Evolutionary conservation across 2,797 vertebrate genomes (phyloP), one percentile per base, ranked within the genome.

Genomic region (Alauda arvensis): DNA sequence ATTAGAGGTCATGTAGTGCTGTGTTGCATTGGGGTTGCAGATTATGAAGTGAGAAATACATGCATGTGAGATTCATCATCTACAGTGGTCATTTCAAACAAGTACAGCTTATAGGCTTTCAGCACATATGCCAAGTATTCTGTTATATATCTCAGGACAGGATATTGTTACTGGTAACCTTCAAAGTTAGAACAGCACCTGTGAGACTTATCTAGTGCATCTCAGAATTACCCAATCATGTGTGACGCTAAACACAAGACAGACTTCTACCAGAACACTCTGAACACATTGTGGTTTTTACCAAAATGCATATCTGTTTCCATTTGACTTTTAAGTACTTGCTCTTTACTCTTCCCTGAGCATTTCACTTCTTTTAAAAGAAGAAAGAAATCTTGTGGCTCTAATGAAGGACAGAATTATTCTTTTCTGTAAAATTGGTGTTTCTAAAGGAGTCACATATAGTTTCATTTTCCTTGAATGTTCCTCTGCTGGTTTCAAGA

Each of bases 211-310:
- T 97, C 96, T 96, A 87, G 60, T 93, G 74, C 86, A 96, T 94
- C 94, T 94, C 91, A 77, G 61, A 96, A 84, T 92, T 94, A 97
- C 96, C 98, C 98, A 98, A 98, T 99, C 98, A 96, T 92, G 88
- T 96, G 88, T 88, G 88, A 96, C 89, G 45, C 96, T 97, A 96
- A 96, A 94, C 94, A 96, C 94, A 96, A 93, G 96, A 83, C 94
- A 95, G 94, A 90, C 92, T 96, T 97, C 95, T 95, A 53, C 62
- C 96, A 96, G 97, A 94, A 97, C 96, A 94, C 89, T 94, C 95
- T 96, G 96, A 91, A 89, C 94, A 89, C 82, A 68, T 94, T 97
- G 97, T 37, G 97, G 97, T 96, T 97, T 95, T 93, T 88, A 93
- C 80, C 85, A 94, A 95, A 95, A 96, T 89, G 88, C 82, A 14